Evolutionary conservation across 2,113 vertebrate genomes (phyloP), one percentile per base, ranked within the genome.

Genomic region (Panthera tigris): DNA sequence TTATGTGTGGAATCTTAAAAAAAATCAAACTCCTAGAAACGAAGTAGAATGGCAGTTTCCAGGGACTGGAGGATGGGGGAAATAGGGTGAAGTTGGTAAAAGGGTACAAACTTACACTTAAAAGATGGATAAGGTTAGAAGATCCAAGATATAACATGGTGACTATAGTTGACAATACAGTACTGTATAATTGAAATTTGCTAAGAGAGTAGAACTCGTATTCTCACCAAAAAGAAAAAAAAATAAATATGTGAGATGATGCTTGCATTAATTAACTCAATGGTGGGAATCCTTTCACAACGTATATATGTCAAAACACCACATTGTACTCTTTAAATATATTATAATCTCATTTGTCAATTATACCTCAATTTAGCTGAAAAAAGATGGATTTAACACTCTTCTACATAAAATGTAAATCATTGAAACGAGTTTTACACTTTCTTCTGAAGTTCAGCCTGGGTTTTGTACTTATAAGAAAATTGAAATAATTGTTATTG

Each of bases 401-500:
- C 13, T 39, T 41, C 10, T 86, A 88, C 91, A 94, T 36, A 65
- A 74, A 71, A 25, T 21, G 57, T 1, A 71, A 65, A 39, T 81
- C 41, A 61, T 4, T 41, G 12, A 80, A 89, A 23, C 23, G 31
- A 89, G 29, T 36, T 95, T 71, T 36, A 14, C 1, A 19, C 76
- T 84, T 94, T 95, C 68, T 78, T 65, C 45, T 12, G 66, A 80
- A 94, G 86, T 21, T 92, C 81, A 29, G 31, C 61, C 83, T 76
- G 69, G 36, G 29, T 52, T 45, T 41, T 73, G 36, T 6, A 69
- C 29, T 55, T 89, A 14, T 39, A 61, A 52, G 82, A 86, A 90
- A 97, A 89, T 78, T 50, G 76, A 81, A 92, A 88, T 69, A n/a
- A 96, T 15, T 84, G 92, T 21, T 76, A 89, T 71, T 96, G 94